Evolutionary conservation across 2,797 vertebrate genomes (phyloP).

Genomic region (Takifugu rubripes): DNA sequence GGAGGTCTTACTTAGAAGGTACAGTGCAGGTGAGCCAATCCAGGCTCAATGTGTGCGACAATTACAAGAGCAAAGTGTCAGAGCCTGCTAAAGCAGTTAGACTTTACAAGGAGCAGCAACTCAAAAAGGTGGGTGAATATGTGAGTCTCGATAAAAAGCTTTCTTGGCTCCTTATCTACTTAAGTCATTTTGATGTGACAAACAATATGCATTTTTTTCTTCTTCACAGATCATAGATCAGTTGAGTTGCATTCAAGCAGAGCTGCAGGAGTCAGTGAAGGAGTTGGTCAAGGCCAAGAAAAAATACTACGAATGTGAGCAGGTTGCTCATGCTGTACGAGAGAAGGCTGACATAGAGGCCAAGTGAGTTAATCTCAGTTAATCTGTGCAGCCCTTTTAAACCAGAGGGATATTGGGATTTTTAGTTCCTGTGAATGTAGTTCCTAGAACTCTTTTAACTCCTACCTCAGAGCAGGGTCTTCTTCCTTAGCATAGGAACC

Average conservation of each 20-base stretch:
- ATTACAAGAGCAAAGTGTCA: conserved; percentile 93
- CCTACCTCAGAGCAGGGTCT: too few relatives aligned
- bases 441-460: too few relatives aligned
- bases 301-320: conserved; percentile 97
- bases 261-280: conserved; percentile 96
- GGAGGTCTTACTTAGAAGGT: conserved; percentile 93
- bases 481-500: too few relatives aligned
- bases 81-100: conserved; percentile 91
- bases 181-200: conserved; percentile 9
- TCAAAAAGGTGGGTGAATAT: conserved; percentile 84
- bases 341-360: conserved; percentile 98
- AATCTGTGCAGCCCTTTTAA: too few relatives aligned
- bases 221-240: conserved; percentile 89
- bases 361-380: conserved; percentile 82
- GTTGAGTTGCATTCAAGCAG: conserved; percentile 92
- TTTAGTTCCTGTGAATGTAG: too few relatives aligned
- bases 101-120: conserved; percentile 94
- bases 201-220: conserved; percentile 22
- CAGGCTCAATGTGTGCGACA: conserved; percentile 92
- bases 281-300: conserved; percentile 98
- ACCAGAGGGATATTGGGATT: too few relatives aligned
- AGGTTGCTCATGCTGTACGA: conserved; percentile 94
- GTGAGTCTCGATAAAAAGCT: conserved; percentile 5
- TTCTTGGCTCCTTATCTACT: conserved; percentile 15
- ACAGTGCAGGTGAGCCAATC: conserved; percentile 95